Evolutionary conservation across 2,888 invertebrate species (phyloP).

Genomic region (Mechanitis messenoides): DNA sequence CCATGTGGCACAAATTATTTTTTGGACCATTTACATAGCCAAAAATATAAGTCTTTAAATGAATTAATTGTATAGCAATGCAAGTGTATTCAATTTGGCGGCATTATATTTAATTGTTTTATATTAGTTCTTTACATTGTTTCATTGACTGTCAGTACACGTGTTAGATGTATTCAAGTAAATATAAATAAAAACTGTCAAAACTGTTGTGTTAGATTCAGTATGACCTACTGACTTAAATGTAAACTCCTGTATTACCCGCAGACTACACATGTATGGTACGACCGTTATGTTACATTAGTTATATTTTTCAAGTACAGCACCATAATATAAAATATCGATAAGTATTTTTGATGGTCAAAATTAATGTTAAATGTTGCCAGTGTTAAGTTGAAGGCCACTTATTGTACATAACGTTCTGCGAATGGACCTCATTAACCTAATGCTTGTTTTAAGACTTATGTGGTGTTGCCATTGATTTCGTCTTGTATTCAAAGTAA

Average conservation of each 20-base stretch:
- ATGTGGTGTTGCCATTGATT: not conserved
- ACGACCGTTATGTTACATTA: too few relatives aligned
- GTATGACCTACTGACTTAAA: too few relatives aligned
- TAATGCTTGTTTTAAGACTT: slow-evolving; percentile 17
- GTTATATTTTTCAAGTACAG: not conserved
- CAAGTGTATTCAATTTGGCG: slow-evolving; percentile 42
- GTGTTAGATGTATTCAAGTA: slow-evolving; percentile 66
- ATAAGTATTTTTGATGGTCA: slow-evolving; percentile 14
- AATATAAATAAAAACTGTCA: slow-evolving; percentile 43
- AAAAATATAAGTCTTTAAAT: slow-evolving; percentile 27
- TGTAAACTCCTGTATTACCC: too few relatives aligned
- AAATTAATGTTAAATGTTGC: slow-evolving; percentile 22
- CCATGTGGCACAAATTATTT: slow-evolving; percentile 40
- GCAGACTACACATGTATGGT: too few relatives aligned
- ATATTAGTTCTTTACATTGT: slow-evolving; percentile 51
- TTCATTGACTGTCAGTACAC: slow-evolving; percentile 62
- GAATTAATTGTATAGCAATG: slow-evolving; percentile 43
- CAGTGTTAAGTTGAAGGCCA: slow-evolving; percentile 15
- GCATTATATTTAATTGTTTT: slow-evolving; percentile 45
- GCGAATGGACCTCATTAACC: slow-evolving; percentile 21
- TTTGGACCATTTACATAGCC: slow-evolving; percentile 22
- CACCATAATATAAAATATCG: slow-evolving; percentile 8
- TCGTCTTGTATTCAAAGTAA: not conserved
- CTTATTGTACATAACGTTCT: slow-evolving; percentile 22
- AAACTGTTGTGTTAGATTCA: not conserved